Evolutionary conservation across 2,113 vertebrate species (phyloP).

Genomic region (Laticauda colubrina): DNA sequence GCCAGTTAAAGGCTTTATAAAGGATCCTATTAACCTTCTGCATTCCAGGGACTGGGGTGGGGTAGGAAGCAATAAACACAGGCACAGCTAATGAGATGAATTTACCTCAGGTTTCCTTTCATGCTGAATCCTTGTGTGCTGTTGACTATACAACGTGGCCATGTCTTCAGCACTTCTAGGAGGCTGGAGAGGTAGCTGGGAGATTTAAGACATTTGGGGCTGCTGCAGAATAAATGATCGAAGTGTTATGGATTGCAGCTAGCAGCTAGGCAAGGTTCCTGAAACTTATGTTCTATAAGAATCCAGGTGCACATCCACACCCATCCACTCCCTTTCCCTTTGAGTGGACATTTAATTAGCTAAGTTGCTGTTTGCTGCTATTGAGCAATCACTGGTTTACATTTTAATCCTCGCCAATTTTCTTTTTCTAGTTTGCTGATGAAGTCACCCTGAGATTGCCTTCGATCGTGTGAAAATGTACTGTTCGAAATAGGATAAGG

Average conservation of each 20-base stretch:
- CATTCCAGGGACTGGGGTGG: background rate
- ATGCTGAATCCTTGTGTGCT: background rate
- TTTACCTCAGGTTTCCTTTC: background rate
- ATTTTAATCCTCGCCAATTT: background rate
- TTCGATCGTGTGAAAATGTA: background rate
- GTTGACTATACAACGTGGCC: background rate
- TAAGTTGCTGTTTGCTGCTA: background rate
- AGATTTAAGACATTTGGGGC: background rate
- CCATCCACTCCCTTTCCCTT: background rate
- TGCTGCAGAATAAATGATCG: background rate
- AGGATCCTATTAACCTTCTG: background rate
- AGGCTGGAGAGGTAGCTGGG: background rate
- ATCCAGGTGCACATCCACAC: background rate
- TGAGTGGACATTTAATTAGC: conserved; percentile 3
- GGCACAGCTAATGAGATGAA: background rate
- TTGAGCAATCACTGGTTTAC: background rate
- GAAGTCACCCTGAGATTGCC: background rate
- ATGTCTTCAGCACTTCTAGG: background rate
- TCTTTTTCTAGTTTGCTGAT: background rate
- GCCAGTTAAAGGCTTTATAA: background rate
- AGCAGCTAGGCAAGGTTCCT: background rate
- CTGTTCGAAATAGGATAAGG: background rate
- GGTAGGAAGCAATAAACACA: background rate
- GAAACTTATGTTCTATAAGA: conserved; percentile 28
- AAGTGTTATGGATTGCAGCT: background rate